Base-by-base conservation (phyloP, 2,888 invertebrate genomes). In the Nemotelus pantherinus region DNA sequence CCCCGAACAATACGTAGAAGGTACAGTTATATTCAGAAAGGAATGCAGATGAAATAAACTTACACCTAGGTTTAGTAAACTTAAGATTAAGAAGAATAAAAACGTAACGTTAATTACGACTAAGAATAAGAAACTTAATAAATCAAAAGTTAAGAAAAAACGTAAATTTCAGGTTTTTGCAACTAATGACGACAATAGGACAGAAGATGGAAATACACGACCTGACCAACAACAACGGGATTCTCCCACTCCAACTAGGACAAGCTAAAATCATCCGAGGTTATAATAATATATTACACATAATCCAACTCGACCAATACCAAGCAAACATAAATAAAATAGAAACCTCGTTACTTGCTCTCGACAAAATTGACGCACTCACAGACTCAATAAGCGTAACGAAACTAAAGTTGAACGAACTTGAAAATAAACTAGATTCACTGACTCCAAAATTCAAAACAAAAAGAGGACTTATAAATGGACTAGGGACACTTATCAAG, bases 71-170 rank as follows among this genome's bases (percentile, higher is more conserved):
- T 78, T 77, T 25, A 71, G 71, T 7, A 80, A 78, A 77, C 79
- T 78, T 43, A 64, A 55, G 25, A 77, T 75, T n/a, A 65, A 72
- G 43, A 47, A 53, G 41, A 58, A 78, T 43, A 76, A 71, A 3
- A 77, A 75, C 78, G 39, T 77, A 2, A 78, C 76, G 55, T 25
- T 78, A 6, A 60, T 78, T 57, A 77, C 77, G 39, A 71, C 53
- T 7, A 71, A 78, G 70, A 79, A 79, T 6, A 78, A n/a, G 50
- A 80, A 81, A 80, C 74, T 80, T 1, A 71, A 55, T 55, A 55
- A 55, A 55, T 55, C 55, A 9, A 55, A 55, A 55, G n/a, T 55
- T 55, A 55, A 55, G 55, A 55, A 55, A 55, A 55, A 55, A 55
- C 10, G 41, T 3, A 71, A 71, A 55, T 67, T 67, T 5, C 67